These are phyloP conservation scores for Sturmia bella DNA, from an alignment of 2,888 invertebrate species.

Conservation along the genomic window DNA sequence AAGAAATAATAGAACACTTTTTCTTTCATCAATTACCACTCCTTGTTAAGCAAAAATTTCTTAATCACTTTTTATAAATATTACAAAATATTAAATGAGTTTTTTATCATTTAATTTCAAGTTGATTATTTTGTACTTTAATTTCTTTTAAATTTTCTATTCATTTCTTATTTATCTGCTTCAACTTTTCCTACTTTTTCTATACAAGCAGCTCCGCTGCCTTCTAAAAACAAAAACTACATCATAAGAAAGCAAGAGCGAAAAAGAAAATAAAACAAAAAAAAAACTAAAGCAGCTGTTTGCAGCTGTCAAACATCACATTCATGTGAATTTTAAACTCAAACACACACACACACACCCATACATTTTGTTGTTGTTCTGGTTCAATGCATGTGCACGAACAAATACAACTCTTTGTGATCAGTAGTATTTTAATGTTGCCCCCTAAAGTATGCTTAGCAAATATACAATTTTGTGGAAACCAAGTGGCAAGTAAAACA, in stretches of 20 bases:
- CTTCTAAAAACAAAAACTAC: neutral
- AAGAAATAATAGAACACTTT: neutral
- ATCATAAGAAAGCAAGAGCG: too few relatives aligned
- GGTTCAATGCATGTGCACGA: constrained; percentile 4
- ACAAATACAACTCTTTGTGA: constrained; percentile 53
- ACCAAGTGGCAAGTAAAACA: too few relatives aligned
- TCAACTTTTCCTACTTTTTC: constrained; percentile 52
- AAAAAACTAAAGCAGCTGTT: constrained; percentile 54
- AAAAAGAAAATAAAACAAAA: neutral
- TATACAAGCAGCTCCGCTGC: constrained; percentile 48
- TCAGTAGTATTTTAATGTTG: neutral
- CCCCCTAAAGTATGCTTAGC: constrained; percentile 44
- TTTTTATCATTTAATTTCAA: constrained; percentile 27
- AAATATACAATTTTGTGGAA: neutral
- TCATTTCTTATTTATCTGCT: constrained; percentile 44
- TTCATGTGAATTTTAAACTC: neutral
- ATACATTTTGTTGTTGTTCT: constrained; percentile 12
- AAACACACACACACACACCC: constrained; percentile 1
- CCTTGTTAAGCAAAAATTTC: too few relatives aligned
- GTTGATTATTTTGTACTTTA: constrained; percentile 58
- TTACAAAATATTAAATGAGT: constrained; percentile 19
- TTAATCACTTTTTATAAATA: neutral
- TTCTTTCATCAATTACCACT: neutral
- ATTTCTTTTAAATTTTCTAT: constrained; percentile 40
- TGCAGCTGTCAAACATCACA: constrained; percentile 38